Evolutionary conservation across 1,140 invertebrate genomes (phyloP).

Genomic region (Drosophila serrata): DNA sequence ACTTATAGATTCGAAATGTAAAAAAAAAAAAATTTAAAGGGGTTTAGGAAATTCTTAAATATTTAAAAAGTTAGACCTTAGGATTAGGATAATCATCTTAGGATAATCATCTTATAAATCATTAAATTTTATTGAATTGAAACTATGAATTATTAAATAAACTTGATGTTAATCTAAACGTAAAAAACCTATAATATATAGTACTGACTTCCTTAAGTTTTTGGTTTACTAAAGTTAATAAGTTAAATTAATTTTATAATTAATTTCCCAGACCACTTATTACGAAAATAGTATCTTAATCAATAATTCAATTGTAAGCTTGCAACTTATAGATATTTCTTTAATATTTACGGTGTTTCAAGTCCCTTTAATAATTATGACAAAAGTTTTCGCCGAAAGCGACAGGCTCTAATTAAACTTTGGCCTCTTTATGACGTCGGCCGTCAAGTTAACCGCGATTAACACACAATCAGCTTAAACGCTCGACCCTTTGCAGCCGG

Average conservation of each 20-base stretch:
- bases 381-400: slow-evolving; percentile 19
- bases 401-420: slow-evolving; percentile 54
- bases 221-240: too few species aligned
- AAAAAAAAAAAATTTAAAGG: too few species aligned
- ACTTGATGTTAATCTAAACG: too few species aligned
- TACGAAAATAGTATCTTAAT: not conserved
- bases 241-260: not conserved
- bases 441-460: slow-evolving; percentile 58
- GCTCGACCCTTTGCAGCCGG: slow-evolving; percentile 43
- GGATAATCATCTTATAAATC: not conserved
- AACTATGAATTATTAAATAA: not conserved
- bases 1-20: not conserved
- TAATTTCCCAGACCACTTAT: not conserved
- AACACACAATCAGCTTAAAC: slow-evolving; percentile 72
- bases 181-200: too few species aligned
- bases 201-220: too few species aligned
- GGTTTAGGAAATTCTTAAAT: not conserved
- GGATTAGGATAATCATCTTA: not conserved
- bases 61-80: not conserved
- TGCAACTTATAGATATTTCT: not conserved
- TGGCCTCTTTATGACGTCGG: slow-evolving; percentile 27
- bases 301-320: not conserved
- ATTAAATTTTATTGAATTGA: not conserved
- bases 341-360: not conserved
- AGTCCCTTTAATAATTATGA: slow-evolving; percentile 29